Conservation (phyloP, 2,113 vertebrate genomes). For the Tinamus guttatus region DNA sequence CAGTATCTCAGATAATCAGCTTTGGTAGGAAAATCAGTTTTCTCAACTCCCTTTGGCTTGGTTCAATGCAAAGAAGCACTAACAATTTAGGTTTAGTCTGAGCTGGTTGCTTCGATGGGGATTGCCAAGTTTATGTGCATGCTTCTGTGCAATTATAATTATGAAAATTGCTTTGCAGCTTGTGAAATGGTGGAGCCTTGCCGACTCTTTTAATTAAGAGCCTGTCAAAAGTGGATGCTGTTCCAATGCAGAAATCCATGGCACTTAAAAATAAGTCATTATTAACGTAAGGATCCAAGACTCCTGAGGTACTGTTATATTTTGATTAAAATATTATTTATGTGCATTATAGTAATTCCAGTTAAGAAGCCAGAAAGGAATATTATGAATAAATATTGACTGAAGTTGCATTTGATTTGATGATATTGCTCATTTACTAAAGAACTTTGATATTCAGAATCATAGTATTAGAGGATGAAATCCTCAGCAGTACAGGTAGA, state of each 20-base stretch:
- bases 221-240: constrained; percentile 22
- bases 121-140: constrained; percentile 65
- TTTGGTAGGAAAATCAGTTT: constrained; percentile 67
- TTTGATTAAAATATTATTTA: constrained; percentile 23
- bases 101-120: constrained; percentile 23
- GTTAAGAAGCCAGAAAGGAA: not conserved
- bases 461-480: not conserved
- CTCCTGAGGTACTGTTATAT: not conserved
- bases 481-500: not conserved
- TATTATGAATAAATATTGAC: not conserved
- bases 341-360: constrained; percentile 3
- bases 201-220: constrained; percentile 53
- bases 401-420: not conserved
- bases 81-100: constrained; percentile 61
- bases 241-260: not conserved
- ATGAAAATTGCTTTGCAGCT: constrained; percentile 63
- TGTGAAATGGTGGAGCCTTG: constrained; percentile 46
- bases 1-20: constrained; percentile 73
- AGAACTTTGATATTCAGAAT: not conserved
- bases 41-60: constrained; percentile 40
- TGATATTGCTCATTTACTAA: not conserved
- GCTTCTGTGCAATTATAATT: constrained; percentile 76
- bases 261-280: not conserved
- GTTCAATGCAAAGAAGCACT: constrained; percentile 50
- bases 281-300: not conserved